A percentile compares a stretch with the other conserved stretches of the same genome.
Evolutionary conservation across 2,888 invertebrate genomes (phyloP).

Genomic region (Dioctria linearis): DNA sequence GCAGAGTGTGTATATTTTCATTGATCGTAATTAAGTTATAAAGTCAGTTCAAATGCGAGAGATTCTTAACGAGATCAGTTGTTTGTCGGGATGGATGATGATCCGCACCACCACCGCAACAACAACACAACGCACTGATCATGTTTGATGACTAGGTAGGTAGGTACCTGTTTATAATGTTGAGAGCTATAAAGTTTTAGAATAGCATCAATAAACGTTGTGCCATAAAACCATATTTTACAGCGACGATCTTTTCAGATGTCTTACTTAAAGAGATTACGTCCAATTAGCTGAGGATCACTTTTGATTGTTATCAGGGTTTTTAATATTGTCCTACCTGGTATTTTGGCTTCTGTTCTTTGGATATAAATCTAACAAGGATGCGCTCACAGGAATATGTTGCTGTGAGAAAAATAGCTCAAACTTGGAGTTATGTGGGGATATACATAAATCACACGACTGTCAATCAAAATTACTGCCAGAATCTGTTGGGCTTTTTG

Average conservation of each 20-base stretch:
- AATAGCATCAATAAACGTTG: not conserved
- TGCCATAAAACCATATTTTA: constrained; percentile 7
- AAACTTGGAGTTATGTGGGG: not conserved
- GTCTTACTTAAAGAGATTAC: not conserved
- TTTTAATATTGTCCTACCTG: not conserved
- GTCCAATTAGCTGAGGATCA: constrained; percentile 1
- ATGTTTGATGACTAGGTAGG: not conserved
- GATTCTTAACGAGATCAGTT: constrained; percentile 13
- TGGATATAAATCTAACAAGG: not conserved
- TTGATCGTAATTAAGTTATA: constrained; percentile 13
- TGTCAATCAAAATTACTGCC: not conserved
- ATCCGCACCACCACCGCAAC: not conserved
- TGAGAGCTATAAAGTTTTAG: constrained; percentile 4
- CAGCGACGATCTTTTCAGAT: not conserved
- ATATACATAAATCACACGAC: not conserved
- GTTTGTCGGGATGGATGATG: not conserved
- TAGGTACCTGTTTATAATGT: not conserved
- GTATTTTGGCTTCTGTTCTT: not conserved
- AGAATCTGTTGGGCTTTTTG: too few relatives aligned
- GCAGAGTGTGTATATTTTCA: not conserved
- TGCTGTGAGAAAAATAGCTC: not conserved
- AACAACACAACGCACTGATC: too few relatives aligned
- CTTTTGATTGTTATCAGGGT: not conserved
- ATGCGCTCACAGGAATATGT: not conserved
- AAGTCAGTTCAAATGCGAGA: not conserved